These are phyloP conservation scores for Melipona quadrifasciata DNA, from an alignment of 1,140 invertebrate genomes.

Conservation along the genomic window DNA sequence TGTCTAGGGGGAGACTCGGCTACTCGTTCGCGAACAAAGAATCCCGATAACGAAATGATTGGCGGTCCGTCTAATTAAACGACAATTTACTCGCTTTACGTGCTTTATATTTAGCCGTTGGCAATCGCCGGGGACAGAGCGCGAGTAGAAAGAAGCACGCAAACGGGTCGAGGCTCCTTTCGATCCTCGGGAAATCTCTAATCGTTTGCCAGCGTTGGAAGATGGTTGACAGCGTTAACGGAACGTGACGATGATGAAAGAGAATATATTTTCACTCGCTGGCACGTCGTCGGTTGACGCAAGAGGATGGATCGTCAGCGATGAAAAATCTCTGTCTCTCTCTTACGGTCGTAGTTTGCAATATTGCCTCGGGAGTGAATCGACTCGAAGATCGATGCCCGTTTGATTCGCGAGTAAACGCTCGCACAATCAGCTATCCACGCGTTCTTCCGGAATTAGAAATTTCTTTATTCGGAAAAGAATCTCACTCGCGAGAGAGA, in stretches of 20 bases:
- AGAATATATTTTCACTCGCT: background rate
- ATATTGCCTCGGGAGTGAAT: background rate
- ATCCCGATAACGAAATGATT: slow-evolving; percentile 70
- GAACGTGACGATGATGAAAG: background rate
- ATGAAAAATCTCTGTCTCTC: background rate
- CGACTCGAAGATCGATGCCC: no score
- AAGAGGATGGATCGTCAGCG: background rate
- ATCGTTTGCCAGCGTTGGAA: background rate
- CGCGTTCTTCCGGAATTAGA: background rate
- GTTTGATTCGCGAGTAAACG: background rate
- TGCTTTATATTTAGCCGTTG: slow-evolving; percentile 61
- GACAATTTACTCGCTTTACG: slow-evolving; percentile 51
- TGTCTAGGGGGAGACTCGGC: slow-evolving; percentile 50
- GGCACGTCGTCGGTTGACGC: background rate
- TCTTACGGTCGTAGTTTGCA: background rate
- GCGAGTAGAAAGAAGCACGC: background rate
- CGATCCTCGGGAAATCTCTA: background rate
- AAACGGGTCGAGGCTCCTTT: background rate
- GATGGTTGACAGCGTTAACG: background rate
- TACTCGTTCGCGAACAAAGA: slow-evolving; percentile 59
- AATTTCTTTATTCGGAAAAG: background rate
- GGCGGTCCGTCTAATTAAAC: slow-evolving; percentile 66
- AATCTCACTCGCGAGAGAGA: background rate
- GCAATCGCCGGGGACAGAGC: slow-evolving; percentile 6
- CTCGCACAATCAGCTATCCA: no score